A percentile compares a stretch with the other conserved stretches of the same genome.
Conservation (phyloP, 2,888 invertebrate species). For the Orthosia gothica region DNA sequence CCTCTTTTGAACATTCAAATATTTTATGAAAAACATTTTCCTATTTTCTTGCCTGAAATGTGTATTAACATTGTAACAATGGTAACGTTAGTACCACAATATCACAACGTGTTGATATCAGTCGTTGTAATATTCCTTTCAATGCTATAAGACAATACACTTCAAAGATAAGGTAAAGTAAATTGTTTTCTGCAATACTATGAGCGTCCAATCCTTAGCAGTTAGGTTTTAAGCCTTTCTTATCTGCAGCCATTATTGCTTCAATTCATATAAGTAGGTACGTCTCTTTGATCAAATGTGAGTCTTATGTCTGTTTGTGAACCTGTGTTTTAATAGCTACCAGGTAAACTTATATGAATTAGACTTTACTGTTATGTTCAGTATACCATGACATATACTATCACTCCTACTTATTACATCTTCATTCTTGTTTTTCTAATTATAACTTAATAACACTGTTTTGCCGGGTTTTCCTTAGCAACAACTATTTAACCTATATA, state of each 20-base stretch:
- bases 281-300: conserved; percentile 38
- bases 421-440: background rate
- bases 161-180: conserved; percentile 64
- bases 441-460: background rate
- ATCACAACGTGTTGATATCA: conserved; percentile 48
- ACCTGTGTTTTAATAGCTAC: conserved; percentile 13
- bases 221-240: conserved; percentile 54
- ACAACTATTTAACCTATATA: background rate
- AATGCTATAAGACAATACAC: conserved; percentile 63
- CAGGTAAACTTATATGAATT: conserved; percentile 4
- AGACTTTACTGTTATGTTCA: background rate
- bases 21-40: conserved; percentile 1
- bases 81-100: conserved; percentile 24
- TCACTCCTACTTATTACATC: background rate
- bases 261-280: conserved; percentile 27
- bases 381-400: background rate
- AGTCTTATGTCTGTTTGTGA: conserved; percentile 24
- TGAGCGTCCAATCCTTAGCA: conserved; percentile 48
- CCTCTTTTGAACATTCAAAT: background rate
- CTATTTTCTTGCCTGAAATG: background rate
- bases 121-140: conserved; percentile 52
- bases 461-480: background rate
- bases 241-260: conserved; percentile 56
- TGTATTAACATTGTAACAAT: conserved; percentile 20
- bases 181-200: conserved; percentile 51